Evolutionary conservation across 2,113 vertebrate genomes (phyloP), one percentile per base, ranked within the genome.

Genomic region (Notothenia coriiceps): DNA sequence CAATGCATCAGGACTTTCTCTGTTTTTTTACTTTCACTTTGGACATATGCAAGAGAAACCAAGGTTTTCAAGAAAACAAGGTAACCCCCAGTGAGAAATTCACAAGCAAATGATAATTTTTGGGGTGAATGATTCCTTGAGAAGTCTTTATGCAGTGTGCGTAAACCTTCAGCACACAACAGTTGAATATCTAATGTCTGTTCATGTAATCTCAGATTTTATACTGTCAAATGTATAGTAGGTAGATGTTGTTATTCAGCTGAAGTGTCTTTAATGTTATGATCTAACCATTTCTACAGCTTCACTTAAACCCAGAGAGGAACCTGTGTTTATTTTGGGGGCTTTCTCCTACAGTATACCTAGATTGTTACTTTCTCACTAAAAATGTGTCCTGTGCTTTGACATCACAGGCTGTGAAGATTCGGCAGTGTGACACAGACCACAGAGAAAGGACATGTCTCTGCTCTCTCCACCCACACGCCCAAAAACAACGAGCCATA

Each of bases 381-480:
- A 60, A 57, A 67, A 43, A 46, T 35, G 54, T 22, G 47, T 70
- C 29, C 18, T 51, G n/a, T 35, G 59, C 25, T 13, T 12, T 22
- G 25, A 59, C 56, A 35, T 70, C 18, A 63, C n/a, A 67, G 10
- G 8, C 10, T 25, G 29, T 55, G 60, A n/a, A 46, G 25, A 59
- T 66, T 55, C 43, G 46, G 29, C 65, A 70, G 33, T 22, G 44
- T 62, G 6, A 79, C 20, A 11, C 17, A 86, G 47, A 85, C 67
- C 63, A 84, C 67, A 76, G 47, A 83, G 80, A 75, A 82, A 88
- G 86, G 77, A 87, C 81, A 83, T 82, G 70, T 77, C 82, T 68
- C 25, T 40, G 79, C 15, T 83, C 64, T 85, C 71, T 25, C 73
- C 59, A 17, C 70, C 77, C 78, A 71, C 70, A 75, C 72, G 81